phyloP scores from a whole-genome alignment of 2,888 invertebrate species.

The Helobdella robusta region DNA sequence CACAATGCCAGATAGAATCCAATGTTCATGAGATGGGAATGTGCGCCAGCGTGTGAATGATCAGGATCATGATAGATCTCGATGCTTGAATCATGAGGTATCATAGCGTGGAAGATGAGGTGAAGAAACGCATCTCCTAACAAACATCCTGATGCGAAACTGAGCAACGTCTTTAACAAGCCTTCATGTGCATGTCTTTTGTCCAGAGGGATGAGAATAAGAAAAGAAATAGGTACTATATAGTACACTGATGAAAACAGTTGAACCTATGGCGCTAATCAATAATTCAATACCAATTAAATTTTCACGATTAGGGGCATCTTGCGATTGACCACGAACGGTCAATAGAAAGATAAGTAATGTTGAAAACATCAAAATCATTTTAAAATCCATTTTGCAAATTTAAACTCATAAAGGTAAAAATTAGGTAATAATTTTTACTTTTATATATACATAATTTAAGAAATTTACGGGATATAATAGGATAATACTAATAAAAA shows the following conservation, averaged over 20 bases:
- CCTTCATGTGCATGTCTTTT: constrained; percentile 66
- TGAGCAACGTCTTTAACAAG: constrained; percentile 65
- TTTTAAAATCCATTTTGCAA: too few relatives aligned
- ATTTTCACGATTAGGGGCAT: too few relatives aligned
- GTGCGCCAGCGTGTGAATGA: constrained; percentile 48
- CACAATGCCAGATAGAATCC: constrained; percentile 85
- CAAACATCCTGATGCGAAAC: constrained; percentile 60
- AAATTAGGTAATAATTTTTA: too few relatives aligned
- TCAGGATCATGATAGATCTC: constrained; percentile 44
- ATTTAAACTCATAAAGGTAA: too few relatives aligned
- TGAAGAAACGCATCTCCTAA: constrained; percentile 97
- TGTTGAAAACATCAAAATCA: too few relatives aligned
- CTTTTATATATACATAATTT: too few relatives aligned
- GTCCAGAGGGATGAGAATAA: constrained; percentile 84
- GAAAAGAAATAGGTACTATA: constrained; percentile 85
- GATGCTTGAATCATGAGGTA: too few relatives aligned
- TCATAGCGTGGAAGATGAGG: constrained; percentile 86
- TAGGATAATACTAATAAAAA: too few relatives aligned
- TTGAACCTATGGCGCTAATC: constrained; percentile 76
- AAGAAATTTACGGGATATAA: too few relatives aligned
- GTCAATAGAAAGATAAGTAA: too few relatives aligned
- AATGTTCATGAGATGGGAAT: constrained; percentile 61
- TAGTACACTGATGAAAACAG: constrained; percentile 82
- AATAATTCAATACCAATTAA: constrained; percentile 54
- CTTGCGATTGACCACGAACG: too few relatives aligned